Conservation (phyloP, 2,797 vertebrate species). For the Bufotes viridis region DNA sequence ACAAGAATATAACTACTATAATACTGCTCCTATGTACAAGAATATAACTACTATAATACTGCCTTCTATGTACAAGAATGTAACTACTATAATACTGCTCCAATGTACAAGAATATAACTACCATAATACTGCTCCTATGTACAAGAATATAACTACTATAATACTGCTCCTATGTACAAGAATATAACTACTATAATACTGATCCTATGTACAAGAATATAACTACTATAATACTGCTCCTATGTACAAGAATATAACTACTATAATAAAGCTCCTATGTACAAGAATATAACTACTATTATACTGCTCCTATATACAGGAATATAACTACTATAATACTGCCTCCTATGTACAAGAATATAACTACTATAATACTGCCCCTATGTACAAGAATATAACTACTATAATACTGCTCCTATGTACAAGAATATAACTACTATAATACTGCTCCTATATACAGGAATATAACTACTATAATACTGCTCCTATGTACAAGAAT, state of each 20-base stretch:
- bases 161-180: not conserved
- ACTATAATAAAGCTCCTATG: not conserved
- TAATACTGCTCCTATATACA: slow-evolving; percentile 10
- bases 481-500: too few relatives aligned
- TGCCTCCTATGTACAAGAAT: not conserved
- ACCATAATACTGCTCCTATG: not conserved
- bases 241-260: slow-evolving; percentile 1
- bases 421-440: slow-evolving; percentile 2
- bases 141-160: slow-evolving; percentile 15
- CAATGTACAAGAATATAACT: not conserved
- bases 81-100: not conserved
- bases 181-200: slow-evolving; percentile 9
- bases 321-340: slow-evolving; percentile 6
- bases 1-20: not conserved
- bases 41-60: slow-evolving; percentile 4
- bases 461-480: slow-evolving; percentile 4
- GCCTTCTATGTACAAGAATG: not conserved
- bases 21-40: not conserved
- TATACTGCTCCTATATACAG: not conserved
- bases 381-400: slow-evolving; percentile 9
- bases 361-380: not conserved
- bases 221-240: slow-evolving; percentile 8
- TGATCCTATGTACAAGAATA: slow-evolving; percentile 3
- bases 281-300: slow-evolving; percentile 6
- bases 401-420: slow-evolving; percentile 3